Base-by-base conservation (phyloP, 1,140 invertebrate species). In the Phymastichus coffea region DNA sequence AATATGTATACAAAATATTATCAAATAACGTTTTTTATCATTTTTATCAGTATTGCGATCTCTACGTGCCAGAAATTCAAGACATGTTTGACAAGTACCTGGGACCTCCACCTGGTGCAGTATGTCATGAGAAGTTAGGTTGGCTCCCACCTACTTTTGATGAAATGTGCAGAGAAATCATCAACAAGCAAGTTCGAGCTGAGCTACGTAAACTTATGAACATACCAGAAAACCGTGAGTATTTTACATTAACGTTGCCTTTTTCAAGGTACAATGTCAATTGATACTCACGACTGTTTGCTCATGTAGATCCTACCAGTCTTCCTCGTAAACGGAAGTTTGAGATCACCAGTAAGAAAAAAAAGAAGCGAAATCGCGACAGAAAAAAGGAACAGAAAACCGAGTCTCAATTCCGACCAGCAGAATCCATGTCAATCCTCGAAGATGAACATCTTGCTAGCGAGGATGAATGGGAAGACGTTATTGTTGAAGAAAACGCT, bases 41-140 rank as follows among this genome's bases (percentile, higher is more conserved):
- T 40, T 40, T 40, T 40, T 40, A 17, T 8, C 38, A 40, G 38
- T 40, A n/a, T n/a, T 92, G 90, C 70, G 91, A 97, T 72, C 83
- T 97, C 25, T 76, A 88, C n/a, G 79, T 93, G n/a, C 83, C 87
- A 0, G 91, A 94, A 81, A 89, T 97, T 57, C 87, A 95, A 73
- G 84, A 86, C 63, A 85, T 95, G 79, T 65, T 96, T 8, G 77
- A 84, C 10, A 84, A 84, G 55, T 81, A 90, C 57, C 87, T 89
- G 2, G 82, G 86, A 19, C 76, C 84, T 15, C 72, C 83, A 12
- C 81, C 87, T 2, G 84, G 83, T 12, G 78, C 81, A 47, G 79
- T 82, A 28, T 93, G 88, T 67, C 85, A 92, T 65, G 83, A 85
- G 63, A 86, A 86, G 68, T 82, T 85, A 54, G 92, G 92, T 6